Conservation (phyloP, 1,140 invertebrate genomes). For the Apis mellifera region Amel_HAv3.1 CM009934.2:3246501-3247000, state of each 20-base stretch:
- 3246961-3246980: no score
- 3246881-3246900: neutral
- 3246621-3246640: neutral
- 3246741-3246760: neutral
- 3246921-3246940: no score
- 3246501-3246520: constrained; percentile 1
- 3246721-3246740: neutral
- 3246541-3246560: constrained; percentile 7
- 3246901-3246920: neutral
- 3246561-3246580: constrained; percentile 15
- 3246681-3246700: neutral
- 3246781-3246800: neutral
- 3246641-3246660: neutral
- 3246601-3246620: neutral
- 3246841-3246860: neutral
- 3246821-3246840: neutral
- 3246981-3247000: no score
- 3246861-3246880: neutral
- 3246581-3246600: neutral
- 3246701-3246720: neutral
- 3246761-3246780: neutral
- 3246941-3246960: no score
- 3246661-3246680: neutral
- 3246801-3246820: neutral
- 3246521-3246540: constrained; percentile 11